Conservation (phyloP, 2,113 vertebrate genomes). For the Aegotheles bennettii region DNA sequence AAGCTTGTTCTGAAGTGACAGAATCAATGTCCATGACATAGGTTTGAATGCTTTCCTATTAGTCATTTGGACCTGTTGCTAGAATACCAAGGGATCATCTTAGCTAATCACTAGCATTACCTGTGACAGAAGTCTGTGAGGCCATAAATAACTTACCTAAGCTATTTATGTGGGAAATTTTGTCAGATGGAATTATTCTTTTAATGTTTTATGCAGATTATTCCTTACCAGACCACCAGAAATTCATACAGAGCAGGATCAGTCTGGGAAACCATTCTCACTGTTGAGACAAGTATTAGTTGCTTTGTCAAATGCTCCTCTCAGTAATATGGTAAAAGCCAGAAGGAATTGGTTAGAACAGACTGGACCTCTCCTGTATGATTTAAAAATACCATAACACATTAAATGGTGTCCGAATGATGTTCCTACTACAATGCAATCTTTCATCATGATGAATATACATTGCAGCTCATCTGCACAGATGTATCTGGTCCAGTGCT, state of each 20-base stretch:
- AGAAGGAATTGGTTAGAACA: background rate
- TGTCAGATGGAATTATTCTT: background rate
- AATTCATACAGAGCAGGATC: background rate
- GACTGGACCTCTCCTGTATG: background rate
- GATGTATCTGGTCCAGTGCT: background rate
- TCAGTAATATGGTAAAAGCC: background rate
- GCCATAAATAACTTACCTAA: background rate
- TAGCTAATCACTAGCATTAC: constrained; percentile 21
- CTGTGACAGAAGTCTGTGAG: background rate
- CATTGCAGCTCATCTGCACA: background rate
- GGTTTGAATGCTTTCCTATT: constrained; percentile 35
- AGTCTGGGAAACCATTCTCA: background rate
- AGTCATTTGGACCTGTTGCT: background rate
- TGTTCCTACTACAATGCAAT: background rate
- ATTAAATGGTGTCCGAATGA: background rate
- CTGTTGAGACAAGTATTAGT: background rate
- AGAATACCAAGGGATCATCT: background rate
- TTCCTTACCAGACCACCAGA: background rate
- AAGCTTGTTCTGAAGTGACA: constrained; percentile 35
- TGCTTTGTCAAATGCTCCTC: background rate
- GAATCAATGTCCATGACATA: constrained; percentile 30
- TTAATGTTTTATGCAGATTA: background rate
- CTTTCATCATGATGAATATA: background rate
- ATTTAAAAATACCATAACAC: background rate
- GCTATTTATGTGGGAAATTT: background rate